Percentiles rank a stretch among this genome's conserved stretches.
These are phyloP conservation scores for Stichopus horrens DNA, from an alignment of 53 echinoderm and acorn worm species.

Conservation along the genomic window DNA sequence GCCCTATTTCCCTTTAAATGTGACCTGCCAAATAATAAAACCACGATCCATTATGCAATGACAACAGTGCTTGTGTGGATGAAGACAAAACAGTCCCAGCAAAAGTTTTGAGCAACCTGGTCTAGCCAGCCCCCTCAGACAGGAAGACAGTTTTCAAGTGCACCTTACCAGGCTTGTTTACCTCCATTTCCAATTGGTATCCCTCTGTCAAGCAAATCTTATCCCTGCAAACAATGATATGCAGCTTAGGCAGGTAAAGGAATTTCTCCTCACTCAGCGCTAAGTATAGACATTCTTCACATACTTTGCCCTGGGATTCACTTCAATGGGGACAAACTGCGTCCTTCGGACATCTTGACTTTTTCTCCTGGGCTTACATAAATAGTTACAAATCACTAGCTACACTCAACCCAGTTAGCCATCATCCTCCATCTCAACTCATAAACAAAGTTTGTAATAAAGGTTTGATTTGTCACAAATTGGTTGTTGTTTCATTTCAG, in stretches of 20 bases:
- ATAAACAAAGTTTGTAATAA: background rate
- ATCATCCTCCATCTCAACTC: background rate
- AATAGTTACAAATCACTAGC: background rate
- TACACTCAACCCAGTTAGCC: background rate
- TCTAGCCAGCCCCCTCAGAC: too few species aligned
- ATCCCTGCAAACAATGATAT: background rate
- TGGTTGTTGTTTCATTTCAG: too few species aligned
- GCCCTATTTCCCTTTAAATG: too few species aligned
- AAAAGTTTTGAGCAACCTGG: too few species aligned
- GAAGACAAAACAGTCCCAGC: too few species aligned
- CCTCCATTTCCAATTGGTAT: background rate
- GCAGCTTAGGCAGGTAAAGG: background rate
- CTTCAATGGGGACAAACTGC: constrained; percentile 14
- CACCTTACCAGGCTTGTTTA: background rate
- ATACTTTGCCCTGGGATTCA: constrained; percentile 27
- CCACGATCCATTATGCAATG: too few species aligned
- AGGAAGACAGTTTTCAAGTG: too few species aligned
- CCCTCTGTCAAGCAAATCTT: background rate
- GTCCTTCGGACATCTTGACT: background rate
- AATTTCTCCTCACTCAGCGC: background rate
- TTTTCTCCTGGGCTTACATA: constrained; percentile 8
- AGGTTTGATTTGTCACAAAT: background rate
- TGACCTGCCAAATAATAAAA: too few species aligned
- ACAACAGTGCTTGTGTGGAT: too few species aligned
- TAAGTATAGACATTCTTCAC: constrained; percentile 21